Percentiles rank a stretch among this genome's conserved stretches.
Conservation (phyloP, 2,113 vertebrate species). For the Montifringilla adamsi region DNA sequence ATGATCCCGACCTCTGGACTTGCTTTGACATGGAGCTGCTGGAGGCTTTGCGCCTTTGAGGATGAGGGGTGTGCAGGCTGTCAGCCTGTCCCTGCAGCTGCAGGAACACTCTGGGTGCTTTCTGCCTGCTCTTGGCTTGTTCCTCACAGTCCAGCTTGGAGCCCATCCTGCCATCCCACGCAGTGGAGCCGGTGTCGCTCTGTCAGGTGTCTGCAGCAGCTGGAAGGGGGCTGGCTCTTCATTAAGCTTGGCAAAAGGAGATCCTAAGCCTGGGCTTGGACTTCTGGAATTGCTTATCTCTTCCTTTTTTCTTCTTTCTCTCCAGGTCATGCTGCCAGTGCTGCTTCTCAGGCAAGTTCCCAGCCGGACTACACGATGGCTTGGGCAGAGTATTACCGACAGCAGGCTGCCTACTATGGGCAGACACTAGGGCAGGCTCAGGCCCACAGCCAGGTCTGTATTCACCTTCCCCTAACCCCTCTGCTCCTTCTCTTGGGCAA, state of each 20-base stretch:
- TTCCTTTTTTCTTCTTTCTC: neutral
- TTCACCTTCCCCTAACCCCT: neutral
- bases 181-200: neutral
- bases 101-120: neutral
- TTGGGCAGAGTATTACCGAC: slow-evolving; percentile 97
- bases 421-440: slow-evolving; percentile 91
- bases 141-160: neutral
- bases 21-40: neutral
- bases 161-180: rapidly evolving
- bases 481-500: neutral
- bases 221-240: neutral
- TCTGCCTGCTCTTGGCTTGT: neutral
- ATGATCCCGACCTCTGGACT: neutral
- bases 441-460: slow-evolving; percentile 91
- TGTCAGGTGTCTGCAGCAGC: neutral
- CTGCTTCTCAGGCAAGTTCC: slow-evolving; percentile 90
- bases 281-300: neutral
- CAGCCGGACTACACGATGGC: slow-evolving; percentile 92
- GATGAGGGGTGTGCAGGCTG: neutral
- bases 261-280: neutral
- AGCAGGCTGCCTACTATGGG: slow-evolving; percentile 93
- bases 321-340: slow-evolving; percentile 85
- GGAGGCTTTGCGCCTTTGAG: neutral
- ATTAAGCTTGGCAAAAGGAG: neutral
- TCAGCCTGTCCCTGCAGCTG: neutral